A percentile compares a stretch with the other conserved stretches of the same genome.
Evolutionary conservation across 2,888 invertebrate species (phyloP).

Genomic region (Ferrisia virgata): DNA sequence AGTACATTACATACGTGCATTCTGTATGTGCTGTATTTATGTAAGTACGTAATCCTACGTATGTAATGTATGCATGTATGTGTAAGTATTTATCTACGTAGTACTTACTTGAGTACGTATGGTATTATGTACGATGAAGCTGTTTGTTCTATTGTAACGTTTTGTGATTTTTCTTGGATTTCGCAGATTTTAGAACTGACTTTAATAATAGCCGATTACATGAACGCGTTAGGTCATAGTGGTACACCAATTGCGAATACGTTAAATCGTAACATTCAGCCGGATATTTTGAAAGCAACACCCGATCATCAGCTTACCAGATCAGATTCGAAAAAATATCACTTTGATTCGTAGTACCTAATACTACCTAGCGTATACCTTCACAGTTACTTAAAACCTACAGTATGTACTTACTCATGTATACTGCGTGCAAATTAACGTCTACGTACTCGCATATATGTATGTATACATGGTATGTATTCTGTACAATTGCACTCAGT

Average conservation of each 20-base stretch:
- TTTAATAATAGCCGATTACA: conserved; percentile 87
- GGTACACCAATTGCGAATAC: conserved; percentile 59
- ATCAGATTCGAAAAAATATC: conserved; percentile 56
- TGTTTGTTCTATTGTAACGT: background rate
- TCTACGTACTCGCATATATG: too few species aligned
- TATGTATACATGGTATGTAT: too few species aligned
- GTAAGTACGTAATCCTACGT: too few species aligned
- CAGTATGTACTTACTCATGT: too few species aligned
- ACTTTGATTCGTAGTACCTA: conserved; percentile 35
- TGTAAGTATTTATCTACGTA: too few species aligned
- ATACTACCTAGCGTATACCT: too few species aligned
- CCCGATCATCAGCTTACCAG: conserved; percentile 71
- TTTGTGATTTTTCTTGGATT: background rate
- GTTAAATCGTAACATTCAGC: conserved; percentile 66
- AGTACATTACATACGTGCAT: background rate
- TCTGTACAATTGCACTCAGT: too few species aligned
- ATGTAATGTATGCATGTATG: too few species aligned
- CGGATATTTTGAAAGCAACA: conserved; percentile 80
- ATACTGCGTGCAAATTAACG: too few species aligned
- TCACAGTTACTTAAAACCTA: too few species aligned
- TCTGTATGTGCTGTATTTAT: too few species aligned
- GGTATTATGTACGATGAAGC: background rate
- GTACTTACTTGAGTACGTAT: background rate
- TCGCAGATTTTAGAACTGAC: conserved; percentile 82
- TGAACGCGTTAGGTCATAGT: conserved; percentile 68